Evolutionary conservation across 2,888 invertebrate species (phyloP).

Genomic region (Microplitis manilae): DNA sequence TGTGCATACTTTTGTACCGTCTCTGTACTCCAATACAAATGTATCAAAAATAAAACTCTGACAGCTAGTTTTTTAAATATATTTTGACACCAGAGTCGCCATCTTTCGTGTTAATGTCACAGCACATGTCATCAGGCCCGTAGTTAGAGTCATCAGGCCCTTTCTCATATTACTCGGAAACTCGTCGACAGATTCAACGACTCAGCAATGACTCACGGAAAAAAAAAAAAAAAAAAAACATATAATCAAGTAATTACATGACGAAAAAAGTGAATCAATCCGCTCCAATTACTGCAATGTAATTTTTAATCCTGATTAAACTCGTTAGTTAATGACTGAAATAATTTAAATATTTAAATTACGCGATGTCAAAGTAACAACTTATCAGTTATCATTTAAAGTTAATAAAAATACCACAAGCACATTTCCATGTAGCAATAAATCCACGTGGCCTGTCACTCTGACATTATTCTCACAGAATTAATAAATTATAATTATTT

Average conservation of each 20-base stretch:
- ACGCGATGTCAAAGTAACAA: neutral
- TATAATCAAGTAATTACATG: neutral
- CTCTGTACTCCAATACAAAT: neutral
- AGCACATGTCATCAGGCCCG: conserved; percentile 7
- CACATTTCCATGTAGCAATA: conserved; percentile 19
- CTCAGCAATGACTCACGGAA: neutral
- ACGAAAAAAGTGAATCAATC: neutral
- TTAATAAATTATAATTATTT: neutral
- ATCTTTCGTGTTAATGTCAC: conserved; percentile 11
- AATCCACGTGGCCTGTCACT: conserved; percentile 20
- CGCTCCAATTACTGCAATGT: neutral
- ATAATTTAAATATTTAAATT: neutral
- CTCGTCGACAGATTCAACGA: neutral
- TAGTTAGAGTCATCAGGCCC: neutral
- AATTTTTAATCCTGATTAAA: neutral
- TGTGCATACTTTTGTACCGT: neutral
- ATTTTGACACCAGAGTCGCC: conserved; percentile 28
- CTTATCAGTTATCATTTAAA: neutral
- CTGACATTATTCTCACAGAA: neutral
- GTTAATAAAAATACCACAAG: conserved; percentile 5
- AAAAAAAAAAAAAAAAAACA: neutral
- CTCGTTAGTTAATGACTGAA: neutral
- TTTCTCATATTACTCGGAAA: neutral
- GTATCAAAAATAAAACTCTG: conserved; percentile 1
- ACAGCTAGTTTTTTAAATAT: neutral